Percentiles rank a stretch among this genome's conserved stretches.
Conservation (phyloP, 2,888 invertebrate species). For the Epirrhoe alternata region DNA sequence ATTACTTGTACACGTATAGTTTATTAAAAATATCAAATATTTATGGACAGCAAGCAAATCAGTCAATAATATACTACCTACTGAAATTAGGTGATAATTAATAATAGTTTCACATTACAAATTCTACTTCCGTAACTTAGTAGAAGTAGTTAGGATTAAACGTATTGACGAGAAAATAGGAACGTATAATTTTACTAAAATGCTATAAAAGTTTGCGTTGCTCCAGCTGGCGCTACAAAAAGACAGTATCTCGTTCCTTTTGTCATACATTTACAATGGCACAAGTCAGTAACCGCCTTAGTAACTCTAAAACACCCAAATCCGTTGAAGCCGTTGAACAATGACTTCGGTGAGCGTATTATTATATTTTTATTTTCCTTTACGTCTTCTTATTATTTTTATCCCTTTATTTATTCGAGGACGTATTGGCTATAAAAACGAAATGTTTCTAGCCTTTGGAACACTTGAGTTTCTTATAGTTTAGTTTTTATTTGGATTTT, state of each 20-base stretch:
- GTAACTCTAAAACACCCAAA: constrained; percentile 61
- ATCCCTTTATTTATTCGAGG: constrained; percentile 75
- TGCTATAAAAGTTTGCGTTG: neutral
- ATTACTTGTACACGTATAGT: too few relatives aligned
- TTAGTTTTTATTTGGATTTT: constrained; percentile 53
- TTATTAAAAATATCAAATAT: too few relatives aligned
- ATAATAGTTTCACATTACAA: too few relatives aligned
- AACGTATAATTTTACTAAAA: neutral
- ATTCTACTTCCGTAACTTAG: too few relatives aligned
- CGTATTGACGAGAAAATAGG: neutral
- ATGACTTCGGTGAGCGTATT: constrained; percentile 66
- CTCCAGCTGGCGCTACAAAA: neutral
- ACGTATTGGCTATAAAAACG: constrained; percentile 78
- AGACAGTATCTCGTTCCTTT: neutral
- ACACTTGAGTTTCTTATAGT: constrained; percentile 61
- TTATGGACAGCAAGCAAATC: too few relatives aligned
- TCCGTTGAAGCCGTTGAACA: constrained; percentile 67
- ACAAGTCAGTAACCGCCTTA: constrained; percentile 30
- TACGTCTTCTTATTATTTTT: constrained; percentile 79
- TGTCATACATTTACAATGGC: constrained; percentile 7
- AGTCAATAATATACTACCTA: too few relatives aligned
- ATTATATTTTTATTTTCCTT: constrained; percentile 78
- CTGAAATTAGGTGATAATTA: too few relatives aligned
- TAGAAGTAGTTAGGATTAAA: too few relatives aligned
- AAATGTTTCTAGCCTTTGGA: constrained; percentile 78